Evolutionary conservation across 2,797 vertebrate genomes (phyloP), one percentile per base, ranked within the genome.

Genomic region (Lateolabrax maculatus): DNA sequence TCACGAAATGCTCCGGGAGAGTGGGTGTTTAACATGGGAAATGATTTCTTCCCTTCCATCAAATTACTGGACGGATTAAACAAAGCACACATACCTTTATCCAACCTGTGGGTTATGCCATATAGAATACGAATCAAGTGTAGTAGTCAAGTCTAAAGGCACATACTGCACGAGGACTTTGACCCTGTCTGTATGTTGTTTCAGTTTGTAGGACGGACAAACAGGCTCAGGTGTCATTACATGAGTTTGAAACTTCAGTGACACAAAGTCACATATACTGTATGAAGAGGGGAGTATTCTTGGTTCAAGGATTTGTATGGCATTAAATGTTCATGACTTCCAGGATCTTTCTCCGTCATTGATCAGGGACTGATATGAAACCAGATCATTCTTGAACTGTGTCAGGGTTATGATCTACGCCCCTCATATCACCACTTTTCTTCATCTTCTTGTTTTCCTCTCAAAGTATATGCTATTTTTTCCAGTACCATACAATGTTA

Each of bases 51-150:
- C n/a, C n/a, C n/a, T n/a, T 34, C 6, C 3, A 27, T 81, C 2
- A 70, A 44, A 74, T 48, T 13, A 57, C 12, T 25, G 53, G 8
- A n/a, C n/a, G n/a, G n/a, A 51, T 63, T 65, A 44, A 53, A 64
- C 12, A 56, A 18, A 55, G 31, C 25, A 29, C 61, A 73, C 13
- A 70, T 8, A n/a, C 13, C 8, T 34, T 68, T 44, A 53, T 39
- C 16, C 29, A 58, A 29, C 52, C 19, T 51, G 67, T 37, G 34
- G 21, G 12, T 48, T 18, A 10, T 25, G 18, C 18, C 25, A 49
- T 19, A 15, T 7, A 36, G 52, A 56, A 18, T 49, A 36, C 60
- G 9, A 31, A 9, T 68, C 7, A 23, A 16, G 5, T 55, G 12
- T 39, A 62, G 39, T 49, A 16, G 23, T 64, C 13, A 29, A 9